Percentiles rank a stretch among this genome's conserved stretches.
Conservation (phyloP, 2,113 vertebrate species). For the Heloderma charlesbogerti region DNA sequence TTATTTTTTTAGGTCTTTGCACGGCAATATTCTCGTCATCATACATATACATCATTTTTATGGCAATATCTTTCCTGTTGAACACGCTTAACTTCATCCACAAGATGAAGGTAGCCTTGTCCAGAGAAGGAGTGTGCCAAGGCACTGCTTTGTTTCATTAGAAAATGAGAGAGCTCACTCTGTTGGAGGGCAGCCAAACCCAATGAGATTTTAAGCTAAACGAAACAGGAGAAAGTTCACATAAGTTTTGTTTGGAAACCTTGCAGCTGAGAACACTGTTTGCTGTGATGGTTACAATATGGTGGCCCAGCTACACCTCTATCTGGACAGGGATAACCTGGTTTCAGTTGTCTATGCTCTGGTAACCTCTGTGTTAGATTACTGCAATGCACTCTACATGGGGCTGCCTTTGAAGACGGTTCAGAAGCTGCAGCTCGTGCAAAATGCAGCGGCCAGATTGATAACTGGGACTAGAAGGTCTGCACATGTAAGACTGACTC, state of each 20-base stretch:
- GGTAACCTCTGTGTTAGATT: too few relatives aligned
- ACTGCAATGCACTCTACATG: too few relatives aligned
- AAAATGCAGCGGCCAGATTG: too few relatives aligned
- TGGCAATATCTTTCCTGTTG: slow-evolving; percentile 22
- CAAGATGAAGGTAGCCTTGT: not conserved
- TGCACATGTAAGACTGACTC: too few relatives aligned
- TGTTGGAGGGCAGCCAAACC: slow-evolving; percentile 30
- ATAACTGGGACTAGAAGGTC: too few relatives aligned
- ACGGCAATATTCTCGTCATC: slow-evolving; percentile 39
- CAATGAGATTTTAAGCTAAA: not conserved
- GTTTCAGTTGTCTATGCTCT: too few relatives aligned
- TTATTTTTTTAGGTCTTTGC: slow-evolving; percentile 28
- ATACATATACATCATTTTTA: slow-evolving; percentile 55
- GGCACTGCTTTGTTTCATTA: slow-evolving; percentile 37
- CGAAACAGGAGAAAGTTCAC: slow-evolving; percentile 19
- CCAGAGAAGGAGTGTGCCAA: slow-evolving; percentile 39
- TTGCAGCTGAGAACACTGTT: not conserved
- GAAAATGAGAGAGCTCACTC: slow-evolving; percentile 39
- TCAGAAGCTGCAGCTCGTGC: too few relatives aligned
- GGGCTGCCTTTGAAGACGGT: too few relatives aligned
- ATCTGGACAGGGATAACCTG: too few relatives aligned
- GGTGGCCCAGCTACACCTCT: too few relatives aligned
- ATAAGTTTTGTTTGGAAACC: not conserved
- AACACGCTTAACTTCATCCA: slow-evolving; percentile 14
- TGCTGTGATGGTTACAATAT: not conserved